Evolutionary conservation across 2,888 invertebrate species (phyloP).

Genomic region (Himalopsyche kuldschensis): DNA sequence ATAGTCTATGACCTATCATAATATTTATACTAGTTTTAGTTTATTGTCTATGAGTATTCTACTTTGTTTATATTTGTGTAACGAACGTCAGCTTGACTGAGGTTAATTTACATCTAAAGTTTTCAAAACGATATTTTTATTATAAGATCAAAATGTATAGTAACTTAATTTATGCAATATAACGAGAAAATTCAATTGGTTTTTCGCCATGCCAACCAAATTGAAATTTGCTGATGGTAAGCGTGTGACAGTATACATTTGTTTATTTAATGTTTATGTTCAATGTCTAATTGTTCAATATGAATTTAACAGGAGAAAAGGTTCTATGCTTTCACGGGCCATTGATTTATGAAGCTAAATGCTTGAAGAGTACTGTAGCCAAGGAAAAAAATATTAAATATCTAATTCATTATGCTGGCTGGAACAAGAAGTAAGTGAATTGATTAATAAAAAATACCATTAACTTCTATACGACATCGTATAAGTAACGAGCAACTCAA

Average conservation of each 20-base stretch:
- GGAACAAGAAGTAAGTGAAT: conserved; percentile 94
- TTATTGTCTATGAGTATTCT: too few species aligned
- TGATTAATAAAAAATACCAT: neutral
- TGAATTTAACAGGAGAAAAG: conserved; percentile 70
- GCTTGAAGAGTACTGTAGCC: conserved; percentile 77
- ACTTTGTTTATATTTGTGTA: too few species aligned
- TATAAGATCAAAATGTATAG: too few species aligned
- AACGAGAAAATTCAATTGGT: too few species aligned
- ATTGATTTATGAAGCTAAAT: conserved; percentile 95
- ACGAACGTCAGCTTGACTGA: too few species aligned
- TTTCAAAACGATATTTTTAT: too few species aligned
- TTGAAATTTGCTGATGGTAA: conserved; percentile 75
- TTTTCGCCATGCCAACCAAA: conserved; percentile 62
- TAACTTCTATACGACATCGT: too few species aligned
- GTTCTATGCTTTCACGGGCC: conserved; percentile 96
- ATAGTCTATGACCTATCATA: too few species aligned
- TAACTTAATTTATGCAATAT: too few species aligned
- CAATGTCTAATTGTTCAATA: neutral
- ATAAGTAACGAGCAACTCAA: too few species aligned
- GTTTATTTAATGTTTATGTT: neutral
- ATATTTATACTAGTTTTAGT: too few species aligned
- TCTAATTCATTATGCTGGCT: conserved; percentile 95
- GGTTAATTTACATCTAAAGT: too few species aligned
- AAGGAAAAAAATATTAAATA: conserved; percentile 89
- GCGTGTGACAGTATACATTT: neutral